Evolutionary conservation across 2,113 vertebrate genomes (phyloP).

Genomic region (Alces alces): DNA sequence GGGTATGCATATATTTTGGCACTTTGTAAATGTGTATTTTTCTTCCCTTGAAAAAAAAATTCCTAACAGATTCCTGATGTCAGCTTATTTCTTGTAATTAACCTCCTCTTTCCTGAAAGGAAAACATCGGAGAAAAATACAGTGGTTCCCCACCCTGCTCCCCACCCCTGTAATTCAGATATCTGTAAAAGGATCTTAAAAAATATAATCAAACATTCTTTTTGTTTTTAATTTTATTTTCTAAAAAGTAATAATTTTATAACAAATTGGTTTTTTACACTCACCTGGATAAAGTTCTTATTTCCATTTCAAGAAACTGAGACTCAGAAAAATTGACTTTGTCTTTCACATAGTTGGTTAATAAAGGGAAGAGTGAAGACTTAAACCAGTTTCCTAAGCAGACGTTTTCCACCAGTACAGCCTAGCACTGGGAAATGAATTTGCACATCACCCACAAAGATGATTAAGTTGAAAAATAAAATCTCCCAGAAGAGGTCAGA

Average conservation of each 20-base stretch:
- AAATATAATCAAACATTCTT: background rate
- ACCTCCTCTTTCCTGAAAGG: constrained; percentile 34
- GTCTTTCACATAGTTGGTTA: constrained; percentile 23
- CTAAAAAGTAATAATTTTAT: background rate
- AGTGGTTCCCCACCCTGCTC: background rate
- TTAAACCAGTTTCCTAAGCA: constrained; percentile 38
- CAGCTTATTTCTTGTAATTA: constrained; percentile 14
- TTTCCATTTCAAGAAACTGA: constrained; percentile 26
- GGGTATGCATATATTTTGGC: background rate
- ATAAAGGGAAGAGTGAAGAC: background rate
- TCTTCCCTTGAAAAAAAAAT: background rate
- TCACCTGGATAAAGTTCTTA: background rate
- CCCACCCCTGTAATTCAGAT: background rate
- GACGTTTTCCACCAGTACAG: background rate
- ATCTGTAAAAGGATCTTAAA: background rate
- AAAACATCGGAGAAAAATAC: background rate
- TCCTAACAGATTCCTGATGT: background rate
- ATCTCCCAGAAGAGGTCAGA: constrained; percentile 37
- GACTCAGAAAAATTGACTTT: constrained; percentile 29
- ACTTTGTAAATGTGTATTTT: background rate
- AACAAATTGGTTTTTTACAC: background rate
- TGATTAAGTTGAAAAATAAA: constrained; percentile 53
- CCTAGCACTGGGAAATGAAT: constrained; percentile 37
- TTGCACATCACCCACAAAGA: constrained; percentile 53
- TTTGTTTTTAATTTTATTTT: background rate